Evolutionary conservation across 1,140 invertebrate genomes (phyloP).

Genomic region (Sycophaga agraensis): DNA sequence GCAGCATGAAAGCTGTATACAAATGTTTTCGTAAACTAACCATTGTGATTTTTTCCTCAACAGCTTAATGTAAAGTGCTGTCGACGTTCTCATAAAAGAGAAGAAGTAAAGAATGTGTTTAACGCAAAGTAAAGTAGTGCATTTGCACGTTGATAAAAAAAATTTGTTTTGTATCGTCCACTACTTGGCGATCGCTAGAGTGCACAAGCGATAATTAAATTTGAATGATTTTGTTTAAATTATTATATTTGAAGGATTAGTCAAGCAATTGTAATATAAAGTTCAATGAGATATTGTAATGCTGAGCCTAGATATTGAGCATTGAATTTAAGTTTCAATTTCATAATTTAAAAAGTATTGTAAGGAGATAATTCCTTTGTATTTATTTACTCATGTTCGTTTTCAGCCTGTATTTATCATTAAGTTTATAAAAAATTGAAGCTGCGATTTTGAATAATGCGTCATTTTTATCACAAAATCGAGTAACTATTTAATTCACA

Average conservation of each 20-base stretch:
- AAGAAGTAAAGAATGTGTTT: conserved; percentile 2
- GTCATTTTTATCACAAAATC: too few species aligned
- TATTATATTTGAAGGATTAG: background rate
- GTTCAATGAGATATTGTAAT: too few species aligned
- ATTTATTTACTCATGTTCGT: too few species aligned
- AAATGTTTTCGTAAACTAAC: conserved; percentile 5
- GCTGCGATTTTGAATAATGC: too few species aligned
- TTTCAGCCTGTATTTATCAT: background rate
- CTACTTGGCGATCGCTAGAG: background rate
- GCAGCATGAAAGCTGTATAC: background rate
- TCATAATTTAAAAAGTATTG: too few species aligned
- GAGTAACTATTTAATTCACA: too few species aligned
- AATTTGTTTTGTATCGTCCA: background rate
- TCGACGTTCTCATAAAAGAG: conserved; percentile 1
- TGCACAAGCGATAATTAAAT: conserved; percentile 3
- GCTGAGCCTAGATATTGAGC: too few species aligned
- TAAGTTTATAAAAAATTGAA: conserved; percentile 15
- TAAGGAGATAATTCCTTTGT: too few species aligned
- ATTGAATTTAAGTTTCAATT: too few species aligned
- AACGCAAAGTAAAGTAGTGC: conserved; percentile 5
- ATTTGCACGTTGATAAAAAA: conserved; percentile 1
- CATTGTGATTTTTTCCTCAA: background rate
- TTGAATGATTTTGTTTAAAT: too few species aligned
- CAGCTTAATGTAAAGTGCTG: conserved; percentile 26
- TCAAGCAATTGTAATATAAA: background rate